Evolutionary conservation across 2,888 invertebrate genomes (phyloP).

Genomic region (Psococerastis gibbosa): DNA sequence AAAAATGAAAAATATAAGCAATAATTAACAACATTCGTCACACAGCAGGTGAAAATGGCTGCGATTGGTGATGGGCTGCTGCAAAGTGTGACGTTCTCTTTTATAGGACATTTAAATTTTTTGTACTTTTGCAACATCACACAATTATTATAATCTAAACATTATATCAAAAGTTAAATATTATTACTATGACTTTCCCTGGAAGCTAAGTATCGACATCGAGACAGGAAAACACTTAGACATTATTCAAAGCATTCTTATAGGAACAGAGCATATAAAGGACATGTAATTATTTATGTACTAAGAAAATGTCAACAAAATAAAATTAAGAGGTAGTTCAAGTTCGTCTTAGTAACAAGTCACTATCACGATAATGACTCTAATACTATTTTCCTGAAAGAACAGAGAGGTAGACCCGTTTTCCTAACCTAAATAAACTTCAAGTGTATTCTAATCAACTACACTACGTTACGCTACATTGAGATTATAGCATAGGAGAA

Average conservation of each 20-base stretch:
- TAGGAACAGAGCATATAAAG: neutral
- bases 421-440: neutral
- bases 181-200: neutral
- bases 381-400: neutral
- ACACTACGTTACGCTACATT: neutral
- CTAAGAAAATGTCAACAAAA: too few relatives aligned
- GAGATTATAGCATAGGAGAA: neutral
- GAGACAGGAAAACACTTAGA: conserved; percentile 8
- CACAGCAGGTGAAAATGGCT: too few relatives aligned
- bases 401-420: neutral
- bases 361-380: neutral
- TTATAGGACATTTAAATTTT: too few relatives aligned
- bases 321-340: neutral
- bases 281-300: too few relatives aligned
- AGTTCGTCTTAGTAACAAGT: neutral
- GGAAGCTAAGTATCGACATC: conserved; percentile 5
- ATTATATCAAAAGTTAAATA: neutral
- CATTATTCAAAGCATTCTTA: neutral
- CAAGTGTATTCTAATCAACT: too few relatives aligned
- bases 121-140: conserved; percentile 10
- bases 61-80: too few relatives aligned
- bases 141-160: conserved; percentile 1
- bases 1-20: conserved; percentile 10
- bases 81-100: too few relatives aligned
- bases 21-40: conserved; percentile 8